Percentiles rank a stretch among this genome's conserved stretches.
Conservation (phyloP, 2,797 vertebrate genomes). For the Nyctibius grandis region DNA sequence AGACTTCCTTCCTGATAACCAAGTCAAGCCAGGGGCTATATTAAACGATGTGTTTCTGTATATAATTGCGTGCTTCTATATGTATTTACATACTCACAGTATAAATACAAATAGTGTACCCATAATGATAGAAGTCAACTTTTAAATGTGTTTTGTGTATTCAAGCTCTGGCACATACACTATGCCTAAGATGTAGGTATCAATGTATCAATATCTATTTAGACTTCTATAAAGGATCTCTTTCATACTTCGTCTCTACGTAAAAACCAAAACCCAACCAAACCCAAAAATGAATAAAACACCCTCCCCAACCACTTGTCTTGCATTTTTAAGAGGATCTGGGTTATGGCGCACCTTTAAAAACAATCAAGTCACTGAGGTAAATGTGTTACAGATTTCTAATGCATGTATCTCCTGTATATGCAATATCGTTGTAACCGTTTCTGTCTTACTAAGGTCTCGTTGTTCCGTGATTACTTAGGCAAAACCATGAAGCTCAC, state of each 20-base stretch:
- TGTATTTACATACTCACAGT: not conserved
- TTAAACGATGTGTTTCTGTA: not conserved
- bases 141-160: not conserved
- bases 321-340: not conserved
- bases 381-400: not conserved
- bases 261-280: not conserved
- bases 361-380: not conserved
- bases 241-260: not conserved
- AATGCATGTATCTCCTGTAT: not conserved
- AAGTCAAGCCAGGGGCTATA: conserved; percentile 45
- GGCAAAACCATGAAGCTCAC: not conserved
- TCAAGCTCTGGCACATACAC: not conserved
- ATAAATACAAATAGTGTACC: not conserved
- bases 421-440: not conserved
- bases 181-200: rapidly evolving
- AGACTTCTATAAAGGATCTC: not conserved
- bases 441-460: not conserved
- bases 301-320: not conserved
- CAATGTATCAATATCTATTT: not conserved
- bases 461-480: rapidly evolving
- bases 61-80: not conserved
- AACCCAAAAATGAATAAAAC: not conserved
- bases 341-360: not conserved
- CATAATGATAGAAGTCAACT: not conserved
- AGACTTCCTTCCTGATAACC: conserved; percentile 61